Conservation (phyloP, 2,113 vertebrate genomes). For the Dinomys branickii region DNA sequence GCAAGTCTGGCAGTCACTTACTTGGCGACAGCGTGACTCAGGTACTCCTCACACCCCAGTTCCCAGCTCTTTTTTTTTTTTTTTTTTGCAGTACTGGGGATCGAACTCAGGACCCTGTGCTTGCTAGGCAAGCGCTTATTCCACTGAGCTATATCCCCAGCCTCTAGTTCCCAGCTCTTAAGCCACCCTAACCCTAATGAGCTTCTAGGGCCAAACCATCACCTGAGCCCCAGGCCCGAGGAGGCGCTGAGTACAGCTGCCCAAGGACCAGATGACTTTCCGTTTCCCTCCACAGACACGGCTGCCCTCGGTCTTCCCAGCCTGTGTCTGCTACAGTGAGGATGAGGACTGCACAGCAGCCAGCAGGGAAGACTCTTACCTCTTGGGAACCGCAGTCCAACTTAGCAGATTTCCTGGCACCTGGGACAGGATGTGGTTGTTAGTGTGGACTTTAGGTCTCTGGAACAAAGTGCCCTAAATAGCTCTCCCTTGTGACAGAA, state of each 20-base stretch:
- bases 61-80: not conserved
- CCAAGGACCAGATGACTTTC: slow-evolving; percentile 67
- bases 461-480: slow-evolving; percentile 17
- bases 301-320: slow-evolving; percentile 56
- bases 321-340: slow-evolving; percentile 24
- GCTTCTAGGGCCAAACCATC: slow-evolving; percentile 17
- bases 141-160: too few relatives aligned
- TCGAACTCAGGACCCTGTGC: too few relatives aligned
- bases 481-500: not conserved
- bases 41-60: not conserved
- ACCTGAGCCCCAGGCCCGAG: slow-evolving; percentile 38
- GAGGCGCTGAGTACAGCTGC: slow-evolving; percentile 37
- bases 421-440: slow-evolving; percentile 21
- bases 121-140: too few relatives aligned
- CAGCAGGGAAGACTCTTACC: slow-evolving; percentile 34
- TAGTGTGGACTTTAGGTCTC: slow-evolving; percentile 48
- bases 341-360: slow-evolving; percentile 29
- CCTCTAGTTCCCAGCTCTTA: not conserved
- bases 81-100: too few relatives aligned
- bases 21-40: not conserved
- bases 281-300: slow-evolving; percentile 71
- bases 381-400: slow-evolving; percentile 37
- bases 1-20: slow-evolving; percentile 39
- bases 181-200: not conserved
- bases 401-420: not conserved